A percentile compares a stretch with the other conserved stretches of the same genome.
phyloP scores from a whole-genome alignment of 2,113 vertebrate species.

The Crotophaga sulcirostris region DNA sequence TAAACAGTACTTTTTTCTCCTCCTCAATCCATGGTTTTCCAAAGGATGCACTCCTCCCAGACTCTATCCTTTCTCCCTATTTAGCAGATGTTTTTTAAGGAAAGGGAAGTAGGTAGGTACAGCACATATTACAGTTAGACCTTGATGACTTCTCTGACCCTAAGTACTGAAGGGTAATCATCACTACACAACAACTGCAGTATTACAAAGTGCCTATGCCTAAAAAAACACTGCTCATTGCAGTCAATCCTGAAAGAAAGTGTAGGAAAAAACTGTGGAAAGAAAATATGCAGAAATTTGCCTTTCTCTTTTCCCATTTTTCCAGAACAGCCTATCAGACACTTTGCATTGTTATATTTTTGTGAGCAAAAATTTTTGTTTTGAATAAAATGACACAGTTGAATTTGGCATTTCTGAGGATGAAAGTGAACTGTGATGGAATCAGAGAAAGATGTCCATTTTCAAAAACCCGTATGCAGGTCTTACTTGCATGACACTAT shows the following conservation, averaged over 20 bases:
- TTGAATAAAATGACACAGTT: not conserved
- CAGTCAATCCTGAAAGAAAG: not conserved
- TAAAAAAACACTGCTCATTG: not conserved
- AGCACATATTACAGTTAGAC: not conserved
- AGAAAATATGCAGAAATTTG: not conserved
- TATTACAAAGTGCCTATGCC: not conserved
- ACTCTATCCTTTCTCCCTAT: not conserved
- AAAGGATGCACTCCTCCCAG: not conserved
- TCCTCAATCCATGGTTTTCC: not conserved
- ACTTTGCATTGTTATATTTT: not conserved
- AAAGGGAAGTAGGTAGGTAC: not conserved
- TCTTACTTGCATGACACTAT: not conserved
- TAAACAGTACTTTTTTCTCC: not conserved
- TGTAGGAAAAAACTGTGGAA: not conserved
- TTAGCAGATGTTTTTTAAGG: not conserved
- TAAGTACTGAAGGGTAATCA: not conserved
- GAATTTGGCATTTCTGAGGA: not conserved
- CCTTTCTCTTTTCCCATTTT: not conserved
- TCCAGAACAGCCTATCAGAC: not conserved
- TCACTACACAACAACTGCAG: not conserved
- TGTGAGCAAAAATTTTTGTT: not conserved
- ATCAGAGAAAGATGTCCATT: not conserved
- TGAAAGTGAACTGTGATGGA: not conserved
- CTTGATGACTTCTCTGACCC: not conserved
- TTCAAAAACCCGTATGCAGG: not conserved